These are phyloP conservation scores for Tribolium freemani DNA, from an alignment of 2,888 invertebrate genomes.

Conservation along the genomic window DNA sequence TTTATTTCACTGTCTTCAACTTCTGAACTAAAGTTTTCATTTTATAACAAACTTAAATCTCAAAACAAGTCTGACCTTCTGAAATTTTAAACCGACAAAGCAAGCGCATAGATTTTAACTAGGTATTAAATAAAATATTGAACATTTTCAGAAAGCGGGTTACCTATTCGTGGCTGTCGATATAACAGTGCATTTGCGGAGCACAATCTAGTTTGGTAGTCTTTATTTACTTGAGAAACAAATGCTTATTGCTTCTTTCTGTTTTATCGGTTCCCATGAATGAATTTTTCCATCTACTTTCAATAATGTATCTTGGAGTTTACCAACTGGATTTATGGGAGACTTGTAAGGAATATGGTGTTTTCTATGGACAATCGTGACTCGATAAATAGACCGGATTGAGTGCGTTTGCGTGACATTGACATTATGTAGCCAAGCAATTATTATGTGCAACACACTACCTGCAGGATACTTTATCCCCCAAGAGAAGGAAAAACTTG, in stretches of 20 bases:
- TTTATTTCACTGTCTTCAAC: not conserved
- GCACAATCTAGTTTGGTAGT: not conserved
- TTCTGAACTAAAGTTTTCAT: not conserved
- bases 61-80: not conserved
- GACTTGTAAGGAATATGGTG: not conserved
- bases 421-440: not conserved
- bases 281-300: not conserved
- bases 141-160: not conserved
- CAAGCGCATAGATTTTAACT: not conserved
- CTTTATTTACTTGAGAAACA: not conserved
- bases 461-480: not conserved
- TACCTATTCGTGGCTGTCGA: not conserved
- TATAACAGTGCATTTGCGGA: not conserved
- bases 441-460: not conserved
- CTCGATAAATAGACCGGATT: constrained; percentile 16
- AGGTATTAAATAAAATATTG: not conserved
- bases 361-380: constrained; percentile 16
- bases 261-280: not conserved
- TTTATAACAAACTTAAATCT: not conserved
- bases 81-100: not conserved
- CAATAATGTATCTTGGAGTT: not conserved
- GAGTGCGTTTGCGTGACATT: constrained; percentile 19
- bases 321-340: constrained; percentile 1
- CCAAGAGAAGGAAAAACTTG: not conserved
- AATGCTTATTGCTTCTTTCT: not conserved